Evolutionary conservation across 2,888 invertebrate species (phyloP).

Genomic region (Phania funesta): DNA sequence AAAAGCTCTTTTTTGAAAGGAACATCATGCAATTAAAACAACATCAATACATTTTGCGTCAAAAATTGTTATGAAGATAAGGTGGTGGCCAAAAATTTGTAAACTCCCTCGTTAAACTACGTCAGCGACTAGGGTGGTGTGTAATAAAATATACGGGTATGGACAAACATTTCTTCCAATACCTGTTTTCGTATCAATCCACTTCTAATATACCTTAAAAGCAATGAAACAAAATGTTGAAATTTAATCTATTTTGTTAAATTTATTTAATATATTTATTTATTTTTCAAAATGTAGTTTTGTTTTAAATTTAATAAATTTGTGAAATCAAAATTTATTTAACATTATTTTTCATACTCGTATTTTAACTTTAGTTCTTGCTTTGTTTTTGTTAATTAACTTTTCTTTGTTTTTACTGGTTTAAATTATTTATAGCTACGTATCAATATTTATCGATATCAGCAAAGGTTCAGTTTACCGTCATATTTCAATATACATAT

Average conservation of each 20-base stretch:
- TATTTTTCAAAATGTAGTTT: constrained; percentile 31
- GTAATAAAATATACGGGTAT: too few relatives aligned
- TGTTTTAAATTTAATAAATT: constrained; percentile 32
- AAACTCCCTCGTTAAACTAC: too few relatives aligned
- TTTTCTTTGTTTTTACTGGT: neutral
- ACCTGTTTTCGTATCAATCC: too few relatives aligned
- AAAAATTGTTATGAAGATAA: too few relatives aligned
- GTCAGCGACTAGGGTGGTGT: too few relatives aligned
- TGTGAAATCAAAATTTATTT: constrained; percentile 53
- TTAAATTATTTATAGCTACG: constrained; percentile 35
- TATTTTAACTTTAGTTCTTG: neutral
- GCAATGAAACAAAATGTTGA: neutral
- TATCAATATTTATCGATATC: neutral
- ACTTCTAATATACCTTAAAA: too few relatives aligned
- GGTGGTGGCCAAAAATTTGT: too few relatives aligned
- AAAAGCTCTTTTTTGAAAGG: too few relatives aligned
- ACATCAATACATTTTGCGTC: too few relatives aligned
- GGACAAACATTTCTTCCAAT: too few relatives aligned
- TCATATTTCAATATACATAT: constrained; percentile 16
- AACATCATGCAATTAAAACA: too few relatives aligned
- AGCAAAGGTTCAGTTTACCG: neutral
- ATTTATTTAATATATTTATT: constrained; percentile 27
- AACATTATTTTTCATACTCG: constrained; percentile 36
- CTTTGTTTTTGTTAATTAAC: too few relatives aligned
- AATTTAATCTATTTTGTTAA: constrained; percentile 21